Evolutionary conservation across 2,797 vertebrate genomes (phyloP).

Genomic region (Danio choprae): DNA sequence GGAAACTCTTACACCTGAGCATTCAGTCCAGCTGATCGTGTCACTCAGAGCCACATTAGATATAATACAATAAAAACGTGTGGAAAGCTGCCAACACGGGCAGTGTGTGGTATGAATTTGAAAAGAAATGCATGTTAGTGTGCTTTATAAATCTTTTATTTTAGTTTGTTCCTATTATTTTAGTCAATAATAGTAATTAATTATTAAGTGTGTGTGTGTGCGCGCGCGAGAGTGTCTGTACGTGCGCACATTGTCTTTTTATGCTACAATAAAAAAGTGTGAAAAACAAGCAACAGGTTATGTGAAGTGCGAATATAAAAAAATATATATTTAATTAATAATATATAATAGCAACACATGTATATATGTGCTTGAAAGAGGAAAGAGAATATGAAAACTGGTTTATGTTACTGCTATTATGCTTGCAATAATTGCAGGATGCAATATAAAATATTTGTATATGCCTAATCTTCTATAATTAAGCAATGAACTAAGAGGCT

Average conservation of each 20-base stretch:
- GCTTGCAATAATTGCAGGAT: neutral
- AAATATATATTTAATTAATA: too few species aligned
- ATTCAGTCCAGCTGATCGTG: constrained; percentile 1
- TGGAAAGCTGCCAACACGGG: neutral
- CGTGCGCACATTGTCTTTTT: too few species aligned
- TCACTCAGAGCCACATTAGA: constrained; percentile 20
- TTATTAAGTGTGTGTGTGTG: too few species aligned
- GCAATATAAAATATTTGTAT: neutral
- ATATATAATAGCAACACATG: too few species aligned
- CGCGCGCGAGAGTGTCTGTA: too few species aligned
- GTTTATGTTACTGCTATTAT: neutral
- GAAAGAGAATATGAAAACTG: neutral
- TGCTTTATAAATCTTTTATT: too few species aligned
- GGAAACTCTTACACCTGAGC: neutral
- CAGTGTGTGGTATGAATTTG: neutral
- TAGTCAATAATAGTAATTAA: too few species aligned
- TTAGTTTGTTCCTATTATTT: too few species aligned
- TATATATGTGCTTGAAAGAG: too few species aligned
- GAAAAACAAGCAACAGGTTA: neutral
- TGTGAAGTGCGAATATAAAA: too few species aligned
- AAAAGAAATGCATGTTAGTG: too few species aligned
- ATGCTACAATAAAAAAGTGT: too few species aligned
- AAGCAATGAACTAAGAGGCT: neutral
- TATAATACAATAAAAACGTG: constrained; percentile 21
- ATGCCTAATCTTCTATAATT: neutral